Evolutionary conservation across 2,888 invertebrate species (phyloP), one percentile per base, ranked within the genome.

Genomic region (Ariolimax columbianus): DNA sequence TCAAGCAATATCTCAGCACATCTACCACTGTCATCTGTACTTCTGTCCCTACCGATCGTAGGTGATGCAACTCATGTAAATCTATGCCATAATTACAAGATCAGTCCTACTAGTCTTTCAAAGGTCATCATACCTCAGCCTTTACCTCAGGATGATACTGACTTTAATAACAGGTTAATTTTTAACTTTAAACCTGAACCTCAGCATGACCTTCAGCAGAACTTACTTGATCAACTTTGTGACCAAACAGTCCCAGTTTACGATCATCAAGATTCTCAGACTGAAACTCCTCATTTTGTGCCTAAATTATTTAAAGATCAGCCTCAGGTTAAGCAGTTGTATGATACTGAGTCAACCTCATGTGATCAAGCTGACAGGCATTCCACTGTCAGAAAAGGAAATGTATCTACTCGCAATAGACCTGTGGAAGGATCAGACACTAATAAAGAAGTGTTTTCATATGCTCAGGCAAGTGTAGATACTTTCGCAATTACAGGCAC

Each of bases 21-120:
- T 36, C 26, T n/a, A 55, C 30, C 6, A 23, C 55, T 55, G 55
- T 33, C 59, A 4, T 0, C 51, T 26, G n/a, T 47, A 30, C 55
- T 17, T 77, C 4, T 51, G 36, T 1, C 59, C 36, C 55, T 26
- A 30, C 59, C 51, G 36, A 55, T 59, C 77, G 36, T 9, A 43
- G 2, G 36, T 33, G 40, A 78, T 78, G 63, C 78, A 78, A 63
- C 38, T 55, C 55, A 55, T 75, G 38, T 36, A 4, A 17, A 23
- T 55, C 26, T 51, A 55, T 36, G 77, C 81, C 68, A 82, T 55
- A 73, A 40, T 51, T 38, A 47, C n/a, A 72, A 38, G n/a, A 47
- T 9, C n/a, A 55, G 30, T 59, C 47, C 80, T 68, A 47, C 55
- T 26, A 72, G 81, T 81, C 82, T 82, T 82, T 82, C 73, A 72